Evolutionary conservation across 2,888 invertebrate species (phyloP).

Genomic region (Amiota minor): DNA sequence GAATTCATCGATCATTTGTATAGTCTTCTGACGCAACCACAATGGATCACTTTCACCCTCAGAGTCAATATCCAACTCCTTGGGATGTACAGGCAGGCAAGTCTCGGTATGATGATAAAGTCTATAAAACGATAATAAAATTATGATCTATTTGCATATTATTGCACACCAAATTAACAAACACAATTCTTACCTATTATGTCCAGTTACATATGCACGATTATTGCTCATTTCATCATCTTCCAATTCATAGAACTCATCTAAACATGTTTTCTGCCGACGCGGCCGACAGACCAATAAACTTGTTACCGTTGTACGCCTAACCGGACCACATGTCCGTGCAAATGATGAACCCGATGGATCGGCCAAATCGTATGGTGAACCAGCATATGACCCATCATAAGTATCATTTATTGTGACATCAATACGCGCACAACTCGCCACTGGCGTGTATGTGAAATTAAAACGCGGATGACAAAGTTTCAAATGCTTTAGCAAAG

Average conservation of each 20-base stretch:
- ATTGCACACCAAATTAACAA: too few relatives aligned
- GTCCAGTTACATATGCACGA: conserved; percentile 91
- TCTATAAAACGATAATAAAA: conserved; percentile 67
- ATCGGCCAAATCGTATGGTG: conserved; percentile 89
- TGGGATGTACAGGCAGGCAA: conserved; percentile 93
- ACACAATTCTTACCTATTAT: conserved; percentile 84
- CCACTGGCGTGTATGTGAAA: conserved; percentile 82
- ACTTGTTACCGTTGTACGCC: conserved; percentile 78
- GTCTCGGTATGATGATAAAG: conserved; percentile 96
- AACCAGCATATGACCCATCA: conserved; percentile 95
- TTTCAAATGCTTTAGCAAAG: conserved; percentile 93
- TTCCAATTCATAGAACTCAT: conserved; percentile 91
- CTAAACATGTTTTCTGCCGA: conserved; percentile 78
- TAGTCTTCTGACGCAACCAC: conserved; percentile 94
- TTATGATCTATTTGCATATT: not conserved
- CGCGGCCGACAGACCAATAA: conserved; percentile 78
- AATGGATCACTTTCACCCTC: conserved; percentile 95
- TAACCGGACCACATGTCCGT: conserved; percentile 78
- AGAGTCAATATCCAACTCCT: conserved; percentile 94
- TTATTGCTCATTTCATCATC: conserved; percentile 89
- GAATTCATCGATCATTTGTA: conserved; percentile 99
- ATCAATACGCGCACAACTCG: conserved; percentile 88
- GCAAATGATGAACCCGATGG: conserved; percentile 83
- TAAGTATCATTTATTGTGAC: conserved; percentile 95
- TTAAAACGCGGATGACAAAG: conserved; percentile 94